Evolutionary conservation across 64 coral and sea anemone species (phyloP).

Genomic region (Exaiptasia diaphana): DNA sequence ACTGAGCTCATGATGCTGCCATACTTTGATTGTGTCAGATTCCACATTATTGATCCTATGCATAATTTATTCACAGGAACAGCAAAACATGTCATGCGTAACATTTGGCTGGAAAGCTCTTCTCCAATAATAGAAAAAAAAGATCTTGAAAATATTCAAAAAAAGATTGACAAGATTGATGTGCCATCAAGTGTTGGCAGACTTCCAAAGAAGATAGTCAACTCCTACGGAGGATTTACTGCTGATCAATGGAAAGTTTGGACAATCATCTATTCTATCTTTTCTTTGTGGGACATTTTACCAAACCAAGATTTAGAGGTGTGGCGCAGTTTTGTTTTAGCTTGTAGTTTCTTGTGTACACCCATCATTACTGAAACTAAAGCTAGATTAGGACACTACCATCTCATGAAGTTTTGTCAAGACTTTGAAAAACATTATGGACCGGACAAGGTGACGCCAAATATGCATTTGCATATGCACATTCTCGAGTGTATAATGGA

Average conservation of each 20-base stretch:
- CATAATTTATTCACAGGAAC: conserved; percentile 50
- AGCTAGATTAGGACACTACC: conserved; percentile 17
- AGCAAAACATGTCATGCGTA: conserved; percentile 56
- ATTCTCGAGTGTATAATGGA: conserved; percentile 41
- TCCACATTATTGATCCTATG: conserved; percentile 24
- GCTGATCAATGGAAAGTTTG: conserved; percentile 48
- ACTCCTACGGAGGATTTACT: conserved; percentile 47
- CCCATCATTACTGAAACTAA: conserved; percentile 30
- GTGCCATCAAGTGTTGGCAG: conserved; percentile 51
- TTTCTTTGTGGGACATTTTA: conserved; percentile 34
- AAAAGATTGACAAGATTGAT: conserved; percentile 47
- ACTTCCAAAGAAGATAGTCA: conserved; percentile 40
- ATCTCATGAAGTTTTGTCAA: conserved; percentile 18
- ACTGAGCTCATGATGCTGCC: conserved; percentile 32
- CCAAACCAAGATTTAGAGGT: conserved; percentile 34
- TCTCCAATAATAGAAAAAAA: conserved; percentile 38
- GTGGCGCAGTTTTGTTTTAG: conserved; percentile 59
- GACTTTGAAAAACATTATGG: conserved; percentile 56
- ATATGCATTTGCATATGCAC: conserved; percentile 70
- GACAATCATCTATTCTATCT: conserved; percentile 42
- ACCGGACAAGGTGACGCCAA: conserved; percentile 44
- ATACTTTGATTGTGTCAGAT: conserved; percentile 58
- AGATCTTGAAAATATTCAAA: conserved; percentile 35
- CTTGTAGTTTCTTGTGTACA: not conserved
- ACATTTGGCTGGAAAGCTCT: conserved; percentile 53